A percentile compares a stretch with the other conserved stretches of the same genome.
These are phyloP conservation scores for Muscidifurax raptorellus DNA, from an alignment of 1,140 invertebrate genomes.

Conservation along the genomic window DNA sequence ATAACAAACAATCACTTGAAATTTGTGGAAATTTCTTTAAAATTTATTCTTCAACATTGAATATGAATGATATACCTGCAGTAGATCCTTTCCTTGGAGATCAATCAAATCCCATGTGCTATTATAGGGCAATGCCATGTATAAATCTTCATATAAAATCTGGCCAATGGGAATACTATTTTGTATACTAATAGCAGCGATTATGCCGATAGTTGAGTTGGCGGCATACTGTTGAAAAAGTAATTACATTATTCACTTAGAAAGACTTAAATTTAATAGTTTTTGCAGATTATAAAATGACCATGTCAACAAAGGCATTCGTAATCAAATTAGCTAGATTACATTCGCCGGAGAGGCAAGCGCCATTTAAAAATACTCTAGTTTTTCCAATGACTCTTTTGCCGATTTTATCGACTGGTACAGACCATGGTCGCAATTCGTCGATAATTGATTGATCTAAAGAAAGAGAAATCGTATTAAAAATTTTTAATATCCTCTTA, in stretches of 20 bases:
- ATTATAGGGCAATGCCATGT: constrained; percentile 83
- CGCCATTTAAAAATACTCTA: constrained; percentile 75
- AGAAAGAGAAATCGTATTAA: too few relatives aligned
- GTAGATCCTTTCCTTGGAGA: constrained; percentile 79
- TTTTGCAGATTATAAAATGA: too few relatives aligned
- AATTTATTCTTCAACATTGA: background rate
- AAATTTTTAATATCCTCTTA: background rate
- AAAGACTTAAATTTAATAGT: background rate
- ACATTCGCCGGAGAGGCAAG: constrained; percentile 81
- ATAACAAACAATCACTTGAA: background rate
- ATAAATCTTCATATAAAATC: constrained; percentile 81
- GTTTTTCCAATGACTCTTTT: constrained; percentile 77
- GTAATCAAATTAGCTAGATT: constrained; percentile 86
- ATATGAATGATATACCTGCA: constrained; percentile 66
- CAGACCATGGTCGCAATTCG: constrained; percentile 78
- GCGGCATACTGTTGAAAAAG: constrained; percentile 75
- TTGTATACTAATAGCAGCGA: constrained; percentile 84
- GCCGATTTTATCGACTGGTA: constrained; percentile 77
- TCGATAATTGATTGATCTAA: constrained; percentile 75
- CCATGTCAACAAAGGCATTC: constrained; percentile 81
- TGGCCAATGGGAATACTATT: constrained; percentile 74
- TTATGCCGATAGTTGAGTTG: constrained; percentile 81
- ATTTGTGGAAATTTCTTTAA: background rate
- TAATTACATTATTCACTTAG: background rate
- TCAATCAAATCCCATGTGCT: constrained; percentile 83